phyloP scores from a whole-genome alignment of 2,888 invertebrate genomes.

The Epistrophe eligans region DNA sequence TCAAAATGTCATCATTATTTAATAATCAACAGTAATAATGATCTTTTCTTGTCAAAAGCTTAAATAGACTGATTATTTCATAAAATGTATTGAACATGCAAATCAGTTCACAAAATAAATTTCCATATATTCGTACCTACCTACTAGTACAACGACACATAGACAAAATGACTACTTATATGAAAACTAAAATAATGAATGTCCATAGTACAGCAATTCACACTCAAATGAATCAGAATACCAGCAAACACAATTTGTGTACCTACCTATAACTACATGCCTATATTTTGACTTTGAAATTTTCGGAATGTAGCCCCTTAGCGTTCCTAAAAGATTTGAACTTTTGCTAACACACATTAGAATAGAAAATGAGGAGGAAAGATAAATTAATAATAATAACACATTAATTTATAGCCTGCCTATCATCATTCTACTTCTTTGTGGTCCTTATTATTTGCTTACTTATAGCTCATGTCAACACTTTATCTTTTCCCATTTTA shows the following conservation, averaged over 20 bases:
- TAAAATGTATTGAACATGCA: slow-evolving; percentile 6
- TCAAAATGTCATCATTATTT: background rate
- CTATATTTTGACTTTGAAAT: background rate
- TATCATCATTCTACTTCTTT: background rate
- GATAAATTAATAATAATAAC: slow-evolving; percentile 60
- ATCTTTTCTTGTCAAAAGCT: background rate
- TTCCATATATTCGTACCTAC: background rate
- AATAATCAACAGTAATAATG: background rate
- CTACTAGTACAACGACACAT: background rate
- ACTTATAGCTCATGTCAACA: background rate
- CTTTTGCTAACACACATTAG: background rate
- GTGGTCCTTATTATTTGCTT: no score
- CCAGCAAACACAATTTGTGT: slow-evolving; percentile 35
- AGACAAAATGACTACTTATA: background rate
- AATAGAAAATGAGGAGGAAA: background rate
- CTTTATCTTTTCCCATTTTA: background rate
- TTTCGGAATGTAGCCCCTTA: background rate
- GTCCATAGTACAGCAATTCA: slow-evolving; percentile 19
- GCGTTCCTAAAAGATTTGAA: background rate
- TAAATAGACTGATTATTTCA: no score
- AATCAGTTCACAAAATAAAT: slow-evolving; percentile 16
- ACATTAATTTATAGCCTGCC: background rate
- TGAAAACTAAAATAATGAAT: slow-evolving; percentile 45
- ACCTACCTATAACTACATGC: no score
- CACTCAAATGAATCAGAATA: slow-evolving; percentile 48